A percentile compares a stretch with the other conserved stretches of the same genome.
phyloP scores from a whole-genome alignment of 2,888 invertebrate genomes.

The Megastigmus dorsalis region DNA sequence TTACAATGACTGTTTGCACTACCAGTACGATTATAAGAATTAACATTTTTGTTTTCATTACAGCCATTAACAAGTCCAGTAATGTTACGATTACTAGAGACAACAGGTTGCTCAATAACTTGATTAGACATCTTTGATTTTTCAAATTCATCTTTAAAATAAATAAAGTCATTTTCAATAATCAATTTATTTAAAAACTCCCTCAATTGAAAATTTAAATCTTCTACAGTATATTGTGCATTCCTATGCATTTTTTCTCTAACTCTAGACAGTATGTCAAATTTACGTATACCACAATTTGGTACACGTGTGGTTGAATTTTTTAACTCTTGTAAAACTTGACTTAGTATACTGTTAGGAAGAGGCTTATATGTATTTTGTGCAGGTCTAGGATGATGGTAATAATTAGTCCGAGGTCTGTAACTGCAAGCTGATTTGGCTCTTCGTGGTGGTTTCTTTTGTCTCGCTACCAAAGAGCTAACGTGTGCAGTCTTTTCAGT shows the following conservation, averaged over 20 bases:
- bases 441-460: constrained; percentile 53
- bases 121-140: not conserved
- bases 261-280: constrained; percentile 29
- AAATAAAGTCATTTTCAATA: constrained; percentile 44
- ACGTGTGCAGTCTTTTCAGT: constrained; percentile 62
- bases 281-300: constrained; percentile 16
- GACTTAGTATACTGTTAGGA: not conserved
- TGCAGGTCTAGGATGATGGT: constrained; percentile 40
- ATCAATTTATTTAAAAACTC: constrained; percentile 55
- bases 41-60: not conserved
- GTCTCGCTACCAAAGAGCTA: constrained; percentile 60
- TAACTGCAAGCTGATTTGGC: not conserved
- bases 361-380: constrained; percentile 36
- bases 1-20: too few species aligned
- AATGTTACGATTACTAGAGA: too few species aligned
- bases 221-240: constrained; percentile 7
- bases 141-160: constrained; percentile 34
- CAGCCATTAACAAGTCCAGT: too few species aligned
- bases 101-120: not conserved
- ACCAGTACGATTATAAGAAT: not conserved
- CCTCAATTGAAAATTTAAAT: constrained; percentile 57
- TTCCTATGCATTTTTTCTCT: not conserved
- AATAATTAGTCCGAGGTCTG: too few species aligned
- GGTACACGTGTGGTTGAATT: not conserved
- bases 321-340: constrained; percentile 22